Evolutionary conservation across 2,888 invertebrate genomes (phyloP).

Genomic region (Agrotis puta): DNA sequence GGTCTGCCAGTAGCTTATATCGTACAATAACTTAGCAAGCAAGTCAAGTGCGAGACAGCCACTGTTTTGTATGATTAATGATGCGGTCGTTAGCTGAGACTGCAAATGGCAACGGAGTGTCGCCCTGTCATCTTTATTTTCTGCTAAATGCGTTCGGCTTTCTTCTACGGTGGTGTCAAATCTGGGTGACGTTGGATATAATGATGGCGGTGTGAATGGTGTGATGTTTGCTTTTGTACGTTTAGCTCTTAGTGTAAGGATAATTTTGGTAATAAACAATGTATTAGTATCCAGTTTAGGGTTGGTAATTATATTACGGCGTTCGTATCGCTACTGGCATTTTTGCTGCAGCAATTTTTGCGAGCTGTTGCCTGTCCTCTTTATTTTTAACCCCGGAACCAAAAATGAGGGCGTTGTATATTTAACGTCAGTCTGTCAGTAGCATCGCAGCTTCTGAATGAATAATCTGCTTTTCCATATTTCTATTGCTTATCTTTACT

Average conservation of each 20-base stretch:
- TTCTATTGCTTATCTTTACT: too few relatives aligned
- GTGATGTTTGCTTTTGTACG: slow-evolving; percentile 48
- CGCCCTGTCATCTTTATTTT: slow-evolving; percentile 83
- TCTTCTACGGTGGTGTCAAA: slow-evolving; percentile 68
- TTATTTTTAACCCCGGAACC: too few relatives aligned
- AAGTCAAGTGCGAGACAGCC: slow-evolving; percentile 77
- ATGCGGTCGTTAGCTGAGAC: slow-evolving; percentile 79
- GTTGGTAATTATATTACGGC: background rate
- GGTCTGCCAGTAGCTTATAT: slow-evolving; percentile 65
- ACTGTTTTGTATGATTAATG: slow-evolving; percentile 85
- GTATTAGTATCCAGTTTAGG: background rate
- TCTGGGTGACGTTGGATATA: slow-evolving; percentile 67
- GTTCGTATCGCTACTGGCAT: background rate
- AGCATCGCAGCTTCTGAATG: too few relatives aligned
- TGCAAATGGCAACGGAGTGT: slow-evolving; percentile 81
- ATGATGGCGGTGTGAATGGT: slow-evolving; percentile 52
- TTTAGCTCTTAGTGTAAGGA: slow-evolving; percentile 13
- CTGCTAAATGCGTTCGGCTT: slow-evolving; percentile 77
- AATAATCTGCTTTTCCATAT: too few relatives aligned
- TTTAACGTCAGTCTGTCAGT: too few relatives aligned
- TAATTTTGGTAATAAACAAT: background rate
- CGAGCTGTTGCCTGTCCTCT: too few relatives aligned
- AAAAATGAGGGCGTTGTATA: too few relatives aligned
- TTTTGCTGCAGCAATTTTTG: background rate
- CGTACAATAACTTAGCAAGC: slow-evolving; percentile 70